These are phyloP conservation scores for Psix sp. DNA, from an alignment of 1,140 invertebrate species.

Conservation along the genomic window DNA sequence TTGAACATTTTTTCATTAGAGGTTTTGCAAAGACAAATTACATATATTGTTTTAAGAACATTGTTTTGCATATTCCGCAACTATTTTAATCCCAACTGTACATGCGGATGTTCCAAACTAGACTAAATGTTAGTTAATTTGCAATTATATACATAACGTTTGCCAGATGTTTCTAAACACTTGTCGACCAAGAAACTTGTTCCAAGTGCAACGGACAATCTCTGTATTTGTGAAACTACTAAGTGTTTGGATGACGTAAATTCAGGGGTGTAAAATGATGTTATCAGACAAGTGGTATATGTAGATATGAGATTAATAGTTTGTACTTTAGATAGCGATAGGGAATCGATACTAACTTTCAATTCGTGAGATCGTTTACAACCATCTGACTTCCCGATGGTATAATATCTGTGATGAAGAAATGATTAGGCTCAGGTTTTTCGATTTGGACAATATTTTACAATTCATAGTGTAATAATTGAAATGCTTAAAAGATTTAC, in stretches of 20 bases:
- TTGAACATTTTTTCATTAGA: too few species aligned
- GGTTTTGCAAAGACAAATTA: too few species aligned
- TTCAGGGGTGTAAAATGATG: slow-evolving; percentile 12
- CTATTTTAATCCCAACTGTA: too few species aligned
- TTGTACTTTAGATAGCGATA: slow-evolving; percentile 13
- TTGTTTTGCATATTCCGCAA: too few species aligned
- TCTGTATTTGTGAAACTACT: slow-evolving; percentile 23
- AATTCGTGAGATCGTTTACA: slow-evolving; percentile 17
- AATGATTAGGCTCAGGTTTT: slow-evolving; percentile 14
- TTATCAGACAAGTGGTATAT: slow-evolving; percentile 5
- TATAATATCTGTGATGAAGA: slow-evolving; percentile 16
- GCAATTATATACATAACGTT: slow-evolving; percentile 10
- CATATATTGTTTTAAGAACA: too few species aligned
- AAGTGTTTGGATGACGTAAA: slow-evolving; percentile 8
- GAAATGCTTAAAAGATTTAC: too few species aligned
- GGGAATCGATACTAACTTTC: slow-evolving; percentile 34
- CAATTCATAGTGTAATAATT: too few species aligned
- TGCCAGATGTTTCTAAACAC: slow-evolving; percentile 19
- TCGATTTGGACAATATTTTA: background rate
- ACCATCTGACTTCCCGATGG: slow-evolving; percentile 22
- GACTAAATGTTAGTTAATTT: slow-evolving; percentile 21
- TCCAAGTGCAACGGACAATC: slow-evolving; percentile 9
- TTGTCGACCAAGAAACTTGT: slow-evolving; percentile 13
- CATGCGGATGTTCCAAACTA: background rate
- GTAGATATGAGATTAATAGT: slow-evolving; percentile 40